These are phyloP conservation scores for Takifugu bimaculatus DNA, from an alignment of 2,113 vertebrate genomes.

Conservation along the genomic window DNA sequence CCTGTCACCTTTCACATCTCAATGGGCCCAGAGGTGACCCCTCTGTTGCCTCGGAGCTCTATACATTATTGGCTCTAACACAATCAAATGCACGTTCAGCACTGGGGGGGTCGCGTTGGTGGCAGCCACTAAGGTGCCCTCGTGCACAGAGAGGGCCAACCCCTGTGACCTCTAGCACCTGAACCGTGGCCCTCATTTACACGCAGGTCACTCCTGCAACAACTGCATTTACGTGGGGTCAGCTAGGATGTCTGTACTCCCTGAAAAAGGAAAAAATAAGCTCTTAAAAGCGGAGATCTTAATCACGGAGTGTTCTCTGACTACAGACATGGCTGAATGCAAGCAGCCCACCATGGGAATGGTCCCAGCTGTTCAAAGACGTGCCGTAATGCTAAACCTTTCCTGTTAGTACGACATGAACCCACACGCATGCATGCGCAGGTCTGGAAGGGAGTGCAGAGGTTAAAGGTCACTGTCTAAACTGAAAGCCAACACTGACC, in stretches of 20 bases:
- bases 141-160: constrained; percentile 55
- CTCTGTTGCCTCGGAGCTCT: constrained; percentile 60
- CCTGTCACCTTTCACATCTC: constrained; percentile 79
- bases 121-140: constrained; percentile 59
- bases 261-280: constrained; percentile 18
- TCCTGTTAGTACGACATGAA: background rate
- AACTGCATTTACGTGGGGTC: constrained; percentile 80
- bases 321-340: constrained; percentile 44
- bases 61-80: constrained; percentile 75
- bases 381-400: constrained; percentile 34
- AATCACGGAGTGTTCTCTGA: constrained; percentile 62
- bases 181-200: constrained; percentile 79
- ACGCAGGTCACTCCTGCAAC: constrained; percentile 76
- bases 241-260: constrained; percentile 69
- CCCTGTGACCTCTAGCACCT: constrained; percentile 69
- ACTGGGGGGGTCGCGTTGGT: constrained; percentile 64
- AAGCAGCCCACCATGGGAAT: constrained; percentile 28
- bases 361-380: constrained; percentile 51
- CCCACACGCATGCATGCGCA: constrained; percentile 13
- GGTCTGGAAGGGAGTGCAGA: constrained; percentile 19
- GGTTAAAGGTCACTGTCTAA: background rate
- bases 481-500: constrained; percentile 4
- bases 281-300: constrained; percentile 64
- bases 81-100: constrained; percentile 80
- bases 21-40: constrained; percentile 72